These are phyloP conservation scores for Polymixis flavicincta DNA, from an alignment of 2,888 invertebrate genomes.

Conservation along the genomic window DNA sequence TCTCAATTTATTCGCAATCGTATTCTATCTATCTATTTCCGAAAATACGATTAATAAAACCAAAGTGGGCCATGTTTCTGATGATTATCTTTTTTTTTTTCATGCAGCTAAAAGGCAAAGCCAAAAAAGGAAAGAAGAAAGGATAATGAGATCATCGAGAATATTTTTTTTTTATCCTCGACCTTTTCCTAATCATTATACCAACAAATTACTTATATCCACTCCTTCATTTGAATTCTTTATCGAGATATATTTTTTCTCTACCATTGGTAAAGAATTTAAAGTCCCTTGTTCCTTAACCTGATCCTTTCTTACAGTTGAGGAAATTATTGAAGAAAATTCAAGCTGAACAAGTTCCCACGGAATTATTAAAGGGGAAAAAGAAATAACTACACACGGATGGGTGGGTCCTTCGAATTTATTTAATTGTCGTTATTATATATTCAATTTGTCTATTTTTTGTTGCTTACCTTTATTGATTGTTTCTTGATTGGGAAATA, in stretches of 20 bases:
- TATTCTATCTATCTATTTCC: too few species aligned
- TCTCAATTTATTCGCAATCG: not conserved
- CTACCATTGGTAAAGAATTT: not conserved
- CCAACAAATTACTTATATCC: not conserved
- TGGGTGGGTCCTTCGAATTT: not conserved
- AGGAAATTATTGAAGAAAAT: constrained; percentile 80
- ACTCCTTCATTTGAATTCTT: not conserved
- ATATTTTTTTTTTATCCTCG: constrained; percentile 13
- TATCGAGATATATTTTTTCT: not conserved
- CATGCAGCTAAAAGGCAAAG: constrained; percentile 85
- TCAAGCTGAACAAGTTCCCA: constrained; percentile 70
- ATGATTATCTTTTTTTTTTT: constrained; percentile 18
- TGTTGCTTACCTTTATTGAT: not conserved
- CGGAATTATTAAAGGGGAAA: constrained; percentile 46
- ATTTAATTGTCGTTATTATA: not conserved
- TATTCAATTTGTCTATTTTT: constrained; percentile 1
- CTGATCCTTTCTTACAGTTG: constrained; percentile 75
- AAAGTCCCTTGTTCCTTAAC: constrained; percentile 13
- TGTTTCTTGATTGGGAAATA: constrained; percentile 22
- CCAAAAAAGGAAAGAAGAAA: constrained; percentile 87
- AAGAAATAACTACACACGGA: constrained; percentile 19
- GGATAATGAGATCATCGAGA: constrained; percentile 64
- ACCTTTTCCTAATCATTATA: not conserved
- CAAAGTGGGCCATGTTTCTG: not conserved
- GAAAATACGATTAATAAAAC: not conserved